Evolutionary conservation across 2,888 invertebrate species (phyloP), one percentile per base, ranked within the genome.

Genomic region (Parnassius orleans): DNA sequence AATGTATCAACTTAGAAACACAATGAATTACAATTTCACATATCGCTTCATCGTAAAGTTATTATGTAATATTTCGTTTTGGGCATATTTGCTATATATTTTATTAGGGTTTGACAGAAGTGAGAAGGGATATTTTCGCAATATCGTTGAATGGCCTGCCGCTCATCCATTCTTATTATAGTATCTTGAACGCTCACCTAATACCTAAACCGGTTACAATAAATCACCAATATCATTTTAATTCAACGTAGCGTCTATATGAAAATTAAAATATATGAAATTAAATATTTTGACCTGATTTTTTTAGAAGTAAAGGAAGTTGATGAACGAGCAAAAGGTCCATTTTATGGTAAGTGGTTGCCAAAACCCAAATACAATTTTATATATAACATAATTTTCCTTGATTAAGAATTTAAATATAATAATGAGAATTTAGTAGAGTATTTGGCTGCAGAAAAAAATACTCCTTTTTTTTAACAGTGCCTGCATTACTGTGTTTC

Each of bases 71-170:
- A 62, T 62, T 63, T 58, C 53, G 51, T 54, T 19, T 54, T 41
- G 55, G 56, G 19, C 55, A 59, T 58, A 41, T 58, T 50, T 63
- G 58, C 59, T 56, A 63, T 65, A 67, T 72, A 71, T 74, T 76
- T 78, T 79, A 79, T 76, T 73, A 73, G 74, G 77, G 77, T 75
- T 72, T 72, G 77, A 74, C 76, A 75, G 71, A 71, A 69, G 73
- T 66, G 72, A 72, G 74, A 72, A 71, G 71, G 76, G 76, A 73
- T 75, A 75, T 72, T 71, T 73, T 68, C 69, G 77, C 78, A 75
- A 75, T 75, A 74, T 72, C 75, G 72, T 65, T 66, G 71, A 63
- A 70, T 66, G 69, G 69, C 60, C 68, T 63, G 68, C 60, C 65
- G 66, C 54, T 59, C 61, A 64, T 65, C 71, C 70, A 69, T 75